Base-by-base conservation (phyloP, 1,140 invertebrate genomes). In the Aphelinus atriplicis region DNA sequence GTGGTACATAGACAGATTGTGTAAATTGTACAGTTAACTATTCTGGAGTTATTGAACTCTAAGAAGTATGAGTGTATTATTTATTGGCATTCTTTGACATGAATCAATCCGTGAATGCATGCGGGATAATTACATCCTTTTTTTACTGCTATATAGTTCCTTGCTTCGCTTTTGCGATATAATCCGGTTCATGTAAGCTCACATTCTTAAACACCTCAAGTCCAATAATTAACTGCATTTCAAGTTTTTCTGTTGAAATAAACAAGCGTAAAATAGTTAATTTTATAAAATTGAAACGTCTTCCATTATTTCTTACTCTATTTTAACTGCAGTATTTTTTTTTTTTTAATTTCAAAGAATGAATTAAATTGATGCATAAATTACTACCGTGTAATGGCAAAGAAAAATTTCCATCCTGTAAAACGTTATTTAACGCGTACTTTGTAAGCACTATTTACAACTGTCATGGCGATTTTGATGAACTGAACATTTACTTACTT, bases 91-190 rank as follows among this genome's bases (percentile, higher is more conserved):
- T 79, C 73, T 79, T 77, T 78, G 72, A 61, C 76, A 80, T 81
- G 77, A 82, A 83, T 66, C 80, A 80, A 77, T 80, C 75, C 71
- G 76, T 72, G 67, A 70, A 80, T 71, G 78, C 65, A 83, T 73
- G 73, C 76, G 78, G 80, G 80, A 81, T 80, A 77, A 82, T 78
- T 79, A 79, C 76, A 80, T 80, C 79, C 26, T 82, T 84, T 84
- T 85, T 84, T 84, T 82, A 84, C 78, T 82, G 77, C 81, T 82
- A 78, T 77, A 84, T 81, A 84, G 83, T 85, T 85, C 83, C 84
- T 84, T 79, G 79, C 81, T 81, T 78, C 78, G 80, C 78, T 77
- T 79, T 74, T 78, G 78, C 74, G 57, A 79, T 80, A 75, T 78
- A 73, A 81, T 83, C 83, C 80, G 70, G 76, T 78, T 80, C 65